Base-by-base conservation (phyloP, 2,888 invertebrate genomes). In the Drosophila algonquin region DNA sequence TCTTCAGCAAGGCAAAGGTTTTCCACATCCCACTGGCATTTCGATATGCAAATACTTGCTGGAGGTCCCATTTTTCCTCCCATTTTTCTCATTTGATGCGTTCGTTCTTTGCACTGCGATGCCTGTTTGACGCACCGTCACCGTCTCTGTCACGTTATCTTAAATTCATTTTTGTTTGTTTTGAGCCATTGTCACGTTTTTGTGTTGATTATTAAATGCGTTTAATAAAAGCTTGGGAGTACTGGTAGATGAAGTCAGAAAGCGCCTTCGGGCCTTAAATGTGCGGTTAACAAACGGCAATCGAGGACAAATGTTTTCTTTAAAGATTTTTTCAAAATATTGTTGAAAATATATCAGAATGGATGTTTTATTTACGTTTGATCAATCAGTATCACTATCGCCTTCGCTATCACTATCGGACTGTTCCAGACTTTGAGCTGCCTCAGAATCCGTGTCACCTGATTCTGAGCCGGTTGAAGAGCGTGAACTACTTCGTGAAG, bases 111-210 rank as follows among this genome's bases (percentile, higher is more conserved):
- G 75, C 63, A 76, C 59, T 63, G 56, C 67, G 71, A 63, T 52
- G 67, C 46, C 71, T 74, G 53, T 73, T 57, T 69, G 71, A 62
- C 60, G 30, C 40, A 21, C 40, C 50, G 30, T 40, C 14, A 14
- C 14, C 40, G 40, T 40, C 6, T 45, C 45, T 74, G 78, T 75
- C 84, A 79, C 77, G 75, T 76, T 75, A 74, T 78, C 76, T 69
- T 32, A 40, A 75, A 77, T 75, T 75, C 71, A 64, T 73, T 77
- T 65, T 68, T 71, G 77, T 84, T 84, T 89, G 84, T 77, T 89
- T 89, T 87, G 71, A 70, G 74, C 70, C 75, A 82, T 74, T 90
- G 87, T 90, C 87, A 87, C 87, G 87, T 87, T 78, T 76, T 78
- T 75, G 57, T 73, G 71, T 70, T 73, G 76, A 86, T 87, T 87